A percentile compares a stretch with the other conserved stretches of the same genome.
Evolutionary conservation across 2,113 vertebrate species (phyloP).

Genomic region (Cnemophilus loriae): DNA sequence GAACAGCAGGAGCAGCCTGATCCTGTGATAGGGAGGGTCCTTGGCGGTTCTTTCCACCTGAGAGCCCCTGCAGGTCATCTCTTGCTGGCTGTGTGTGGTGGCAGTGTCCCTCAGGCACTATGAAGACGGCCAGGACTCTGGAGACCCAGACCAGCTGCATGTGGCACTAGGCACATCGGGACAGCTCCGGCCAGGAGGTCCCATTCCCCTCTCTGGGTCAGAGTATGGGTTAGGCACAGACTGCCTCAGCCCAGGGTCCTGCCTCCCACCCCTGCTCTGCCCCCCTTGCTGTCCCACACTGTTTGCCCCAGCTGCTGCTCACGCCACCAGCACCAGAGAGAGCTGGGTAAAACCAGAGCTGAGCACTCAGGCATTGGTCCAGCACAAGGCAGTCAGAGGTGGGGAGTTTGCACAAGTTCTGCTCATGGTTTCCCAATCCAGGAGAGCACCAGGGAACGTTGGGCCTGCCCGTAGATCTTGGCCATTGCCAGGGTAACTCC

Average conservation of each 20-base stretch:
- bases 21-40: not conserved
- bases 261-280: not conserved
- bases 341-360: not conserved
- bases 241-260: not conserved
- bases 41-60: not conserved
- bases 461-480: not conserved
- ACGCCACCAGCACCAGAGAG: not conserved
- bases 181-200: not conserved
- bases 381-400: not conserved
- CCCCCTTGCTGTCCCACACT: not conserved
- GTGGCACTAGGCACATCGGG: not conserved
- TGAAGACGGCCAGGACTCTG: not conserved
- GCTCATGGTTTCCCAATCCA: not conserved
- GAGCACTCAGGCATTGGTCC: not conserved
- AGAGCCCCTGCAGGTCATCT: not conserved
- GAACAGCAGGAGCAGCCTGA: not conserved
- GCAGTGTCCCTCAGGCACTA: not conserved
- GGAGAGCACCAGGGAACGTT: not conserved
- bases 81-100: not conserved
- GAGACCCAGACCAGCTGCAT: not conserved
- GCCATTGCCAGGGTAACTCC: not conserved
- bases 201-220: not conserved
- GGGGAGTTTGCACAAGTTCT: not conserved
- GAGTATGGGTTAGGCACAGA: not conserved
- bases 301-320: not conserved